Percentiles rank a stretch among this genome's conserved stretches.
phyloP scores from a whole-genome alignment of 2,888 invertebrate genomes.

The Cataglyphis cursor region DNA sequence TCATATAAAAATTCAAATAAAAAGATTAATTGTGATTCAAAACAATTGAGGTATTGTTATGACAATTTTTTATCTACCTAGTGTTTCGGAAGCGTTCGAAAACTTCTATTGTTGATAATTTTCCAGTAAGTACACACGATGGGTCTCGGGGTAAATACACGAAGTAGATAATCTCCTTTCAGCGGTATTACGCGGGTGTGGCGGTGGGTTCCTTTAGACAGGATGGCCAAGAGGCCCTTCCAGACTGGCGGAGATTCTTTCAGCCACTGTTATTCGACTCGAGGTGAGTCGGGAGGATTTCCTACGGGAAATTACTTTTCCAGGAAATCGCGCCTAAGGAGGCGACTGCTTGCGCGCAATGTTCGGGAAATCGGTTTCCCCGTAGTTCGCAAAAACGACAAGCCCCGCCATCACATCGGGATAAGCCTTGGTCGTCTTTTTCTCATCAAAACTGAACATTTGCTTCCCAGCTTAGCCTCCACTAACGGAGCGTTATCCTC shows the following conservation, averaged over 20 bases:
- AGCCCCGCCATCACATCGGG: constrained; percentile 30
- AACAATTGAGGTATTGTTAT: neutral
- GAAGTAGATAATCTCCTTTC: constrained; percentile 54
- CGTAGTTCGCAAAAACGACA: constrained; percentile 42
- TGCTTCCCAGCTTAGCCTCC: constrained; percentile 33
- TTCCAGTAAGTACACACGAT: constrained; percentile 22
- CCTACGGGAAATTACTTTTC: constrained; percentile 84
- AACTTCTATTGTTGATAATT: constrained; percentile 50
- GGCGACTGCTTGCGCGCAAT: constrained; percentile 51
- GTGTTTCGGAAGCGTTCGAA: neutral
- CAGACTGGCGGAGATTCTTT: constrained; percentile 76
- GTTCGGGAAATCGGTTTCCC: constrained; percentile 58
- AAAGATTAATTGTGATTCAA: neutral
- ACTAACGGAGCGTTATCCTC: constrained; percentile 43
- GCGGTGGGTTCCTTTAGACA: constrained; percentile 46
- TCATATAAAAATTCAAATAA: neutral
- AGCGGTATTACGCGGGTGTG: constrained; percentile 50
- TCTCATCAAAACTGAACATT: constrained; percentile 53
- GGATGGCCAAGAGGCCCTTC: constrained; percentile 54
- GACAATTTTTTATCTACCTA: constrained; percentile 14
- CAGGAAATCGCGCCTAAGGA: constrained; percentile 76
- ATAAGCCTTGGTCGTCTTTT: constrained; percentile 45
- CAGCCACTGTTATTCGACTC: constrained; percentile 80
- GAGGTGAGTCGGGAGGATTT: constrained; percentile 83
- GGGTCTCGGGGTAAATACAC: constrained; percentile 47